Base-by-base conservation (phyloP, 2,113 vertebrate species). In the Equus quagga region DNA sequence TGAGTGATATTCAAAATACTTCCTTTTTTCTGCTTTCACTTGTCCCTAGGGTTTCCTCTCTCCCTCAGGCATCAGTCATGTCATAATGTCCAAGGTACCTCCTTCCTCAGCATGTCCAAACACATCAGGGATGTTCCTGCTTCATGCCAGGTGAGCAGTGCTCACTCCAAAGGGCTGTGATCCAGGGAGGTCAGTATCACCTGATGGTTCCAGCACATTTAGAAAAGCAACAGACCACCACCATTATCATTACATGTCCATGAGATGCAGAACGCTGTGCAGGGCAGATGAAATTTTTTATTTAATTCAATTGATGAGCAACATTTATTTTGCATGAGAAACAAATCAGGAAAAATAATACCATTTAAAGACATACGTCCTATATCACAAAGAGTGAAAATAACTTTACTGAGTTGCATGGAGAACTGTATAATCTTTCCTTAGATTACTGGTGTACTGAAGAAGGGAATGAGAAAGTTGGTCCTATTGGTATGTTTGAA, bases 391-490 rank as follows among this genome's bases (percentile, higher is more conserved):
- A 65, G 15, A 84, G 15, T 49, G 11, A 93, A 93, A 89, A 78
- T 56, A 76, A 94, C 26, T 64, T 69, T 67, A 80, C 26, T 92
- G 70, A 70, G 64, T 80, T 97, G 78, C 41, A n/a, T 86, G 81
- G 54, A 82, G 36, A 87, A 82, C 89, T 64, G 26, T 44, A 26
- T 83, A 64, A 56, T 46, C 17, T 95, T 85, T 58, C 15, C 33
- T 86, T 84, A 93, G 36, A 24, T 70, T 58, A 51, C 4, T n/a
- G 12, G 89, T 26, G 36, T 83, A 41, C 7, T 96, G 36, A 78
- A 14, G 56, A 44, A 11, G 26, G 46, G 65, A 62, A 67, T 62
- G 54, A 87, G 33, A 58, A 89, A 70, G 51, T 64, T 80, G 33
- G 6, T 24, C 93, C 13, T 93, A 4, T 24, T 75, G 62, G 11